These are phyloP conservation scores for Gasterosteus aculeatus DNA, from an alignment of 2,113 vertebrate genomes.

Conservation along the genomic window DNA sequence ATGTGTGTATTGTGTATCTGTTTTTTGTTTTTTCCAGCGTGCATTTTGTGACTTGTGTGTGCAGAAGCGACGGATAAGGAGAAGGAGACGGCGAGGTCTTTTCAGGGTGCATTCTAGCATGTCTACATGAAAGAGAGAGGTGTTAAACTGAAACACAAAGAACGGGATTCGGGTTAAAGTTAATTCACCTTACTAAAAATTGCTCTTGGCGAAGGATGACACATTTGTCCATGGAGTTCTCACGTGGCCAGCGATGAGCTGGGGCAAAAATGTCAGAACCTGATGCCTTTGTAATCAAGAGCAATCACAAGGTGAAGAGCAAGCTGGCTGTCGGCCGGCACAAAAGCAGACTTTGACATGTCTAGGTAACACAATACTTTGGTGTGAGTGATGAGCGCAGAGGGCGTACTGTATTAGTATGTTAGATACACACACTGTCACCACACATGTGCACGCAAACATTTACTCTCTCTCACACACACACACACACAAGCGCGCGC, in stretches of 20 bases:
- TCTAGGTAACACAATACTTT: constrained; percentile 62
- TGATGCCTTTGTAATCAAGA: constrained; percentile 60
- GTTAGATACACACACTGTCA: constrained; percentile 50
- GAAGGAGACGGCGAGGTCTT: constrained; percentile 13
- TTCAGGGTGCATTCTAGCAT: constrained; percentile 44
- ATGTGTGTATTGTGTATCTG: constrained; percentile 22
- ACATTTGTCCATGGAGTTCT: constrained; percentile 53
- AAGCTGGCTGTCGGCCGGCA: constrained; percentile 42
- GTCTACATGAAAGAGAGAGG: constrained; percentile 40
- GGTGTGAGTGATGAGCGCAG: constrained; percentile 61
- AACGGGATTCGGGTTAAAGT: constrained; percentile 44
- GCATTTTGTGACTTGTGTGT: constrained; percentile 48
- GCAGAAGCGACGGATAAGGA: constrained; percentile 39
- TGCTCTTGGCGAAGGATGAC: constrained; percentile 53
- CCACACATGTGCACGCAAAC: constrained; percentile 33
- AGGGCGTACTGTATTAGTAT: constrained; percentile 55
- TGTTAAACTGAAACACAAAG: constrained; percentile 39
- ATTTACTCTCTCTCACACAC: constrained; percentile 23
- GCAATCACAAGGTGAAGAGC: constrained; percentile 64
- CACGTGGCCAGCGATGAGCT: constrained; percentile 48
- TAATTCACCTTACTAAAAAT: constrained; percentile 57
- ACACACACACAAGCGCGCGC: constrained; percentile 16
- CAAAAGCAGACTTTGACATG: constrained; percentile 64
- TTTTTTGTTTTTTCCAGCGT: constrained; percentile 43
- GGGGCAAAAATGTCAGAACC: constrained; percentile 61